phyloP scores from a whole-genome alignment of 2,797 vertebrate species.

The Myotis findleyi region DNA sequence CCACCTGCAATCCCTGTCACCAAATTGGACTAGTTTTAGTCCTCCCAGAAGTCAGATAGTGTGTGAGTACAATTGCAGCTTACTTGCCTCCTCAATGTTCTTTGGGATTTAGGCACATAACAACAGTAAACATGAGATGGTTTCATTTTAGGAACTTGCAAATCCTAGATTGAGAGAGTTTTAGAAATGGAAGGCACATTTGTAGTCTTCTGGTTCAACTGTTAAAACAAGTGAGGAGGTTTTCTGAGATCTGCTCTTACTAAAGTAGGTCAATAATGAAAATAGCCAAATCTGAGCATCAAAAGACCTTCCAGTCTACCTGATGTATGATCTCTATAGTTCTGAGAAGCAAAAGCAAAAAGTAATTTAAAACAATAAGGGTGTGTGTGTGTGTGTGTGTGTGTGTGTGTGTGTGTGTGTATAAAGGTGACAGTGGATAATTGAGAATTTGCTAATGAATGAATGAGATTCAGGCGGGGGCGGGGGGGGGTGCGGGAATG shows the following conservation, averaged over 20 bases:
- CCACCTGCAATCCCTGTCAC: neutral
- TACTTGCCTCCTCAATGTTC: neutral
- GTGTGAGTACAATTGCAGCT: neutral
- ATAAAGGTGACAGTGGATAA: neutral
- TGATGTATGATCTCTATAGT: neutral
- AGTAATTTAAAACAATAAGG: neutral
- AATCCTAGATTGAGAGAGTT: neutral
- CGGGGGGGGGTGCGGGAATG: accelerated
- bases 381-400: neutral
- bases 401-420: neutral
- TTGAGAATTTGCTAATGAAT: neutral
- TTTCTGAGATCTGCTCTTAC: neutral
- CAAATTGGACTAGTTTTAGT: neutral
- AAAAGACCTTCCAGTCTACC: neutral
- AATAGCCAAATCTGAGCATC: neutral
- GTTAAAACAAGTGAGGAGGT: neutral
- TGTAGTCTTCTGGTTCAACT: neutral
- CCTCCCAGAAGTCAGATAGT: neutral
- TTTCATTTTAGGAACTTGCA: constrained; percentile 36
- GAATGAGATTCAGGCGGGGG: neutral
- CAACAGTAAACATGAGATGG: neutral
- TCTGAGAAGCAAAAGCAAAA: neutral
- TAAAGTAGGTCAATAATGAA: neutral
- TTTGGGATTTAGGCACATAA: neutral
- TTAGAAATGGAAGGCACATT: neutral